A percentile compares a stretch with the other conserved stretches of the same genome.
Evolutionary conservation across 2,888 invertebrate genomes (phyloP).

Genomic region (Ernsta delagoae): DNA sequence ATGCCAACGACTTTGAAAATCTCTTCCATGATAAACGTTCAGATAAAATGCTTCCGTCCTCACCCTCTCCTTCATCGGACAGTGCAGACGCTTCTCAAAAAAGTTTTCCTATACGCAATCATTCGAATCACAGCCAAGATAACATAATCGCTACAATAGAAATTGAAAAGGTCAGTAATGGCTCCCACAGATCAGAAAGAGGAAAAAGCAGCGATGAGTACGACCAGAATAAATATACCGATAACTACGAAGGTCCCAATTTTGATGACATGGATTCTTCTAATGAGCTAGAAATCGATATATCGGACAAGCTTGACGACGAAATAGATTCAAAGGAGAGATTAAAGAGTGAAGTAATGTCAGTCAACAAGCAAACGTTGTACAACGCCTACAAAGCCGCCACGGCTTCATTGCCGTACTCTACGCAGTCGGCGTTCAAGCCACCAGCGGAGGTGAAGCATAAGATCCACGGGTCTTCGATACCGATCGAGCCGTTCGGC

Average conservation of each 20-base stretch:
- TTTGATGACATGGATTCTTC: slow-evolving; percentile 92
- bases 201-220: slow-evolving; percentile 69
- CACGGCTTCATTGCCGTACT: slow-evolving; percentile 86
- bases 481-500: slow-evolving; percentile 89
- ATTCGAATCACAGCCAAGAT: slow-evolving; percentile 56
- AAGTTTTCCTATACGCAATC: slow-evolving; percentile 84
- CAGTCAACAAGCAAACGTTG: slow-evolving; percentile 80
- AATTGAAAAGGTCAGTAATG: slow-evolving; percentile 48
- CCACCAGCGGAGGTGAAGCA: slow-evolving; percentile 89
- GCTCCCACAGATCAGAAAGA: slow-evolving; percentile 52
- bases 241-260: slow-evolving; percentile 89
- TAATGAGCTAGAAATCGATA: slow-evolving; percentile 91
- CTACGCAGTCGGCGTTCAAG: slow-evolving; percentile 91
- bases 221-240: slow-evolving; percentile 79
- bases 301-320: slow-evolving; percentile 88
- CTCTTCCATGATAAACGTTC: slow-evolving; percentile 93
- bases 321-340: slow-evolving; percentile 80
- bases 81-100: slow-evolving; percentile 86
- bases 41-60: slow-evolving; percentile 87
- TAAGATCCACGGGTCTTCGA: slow-evolving; percentile 66
- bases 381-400: slow-evolving; percentile 84
- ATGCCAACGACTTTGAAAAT: slow-evolving; percentile 92
- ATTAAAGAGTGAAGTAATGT: slow-evolving; percentile 78
- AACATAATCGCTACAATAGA: slow-evolving; percentile 57
- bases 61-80: slow-evolving; percentile 86